phyloP scores from a whole-genome alignment of 2,888 invertebrate genomes.

The Rhodophaea formosa region DNA sequence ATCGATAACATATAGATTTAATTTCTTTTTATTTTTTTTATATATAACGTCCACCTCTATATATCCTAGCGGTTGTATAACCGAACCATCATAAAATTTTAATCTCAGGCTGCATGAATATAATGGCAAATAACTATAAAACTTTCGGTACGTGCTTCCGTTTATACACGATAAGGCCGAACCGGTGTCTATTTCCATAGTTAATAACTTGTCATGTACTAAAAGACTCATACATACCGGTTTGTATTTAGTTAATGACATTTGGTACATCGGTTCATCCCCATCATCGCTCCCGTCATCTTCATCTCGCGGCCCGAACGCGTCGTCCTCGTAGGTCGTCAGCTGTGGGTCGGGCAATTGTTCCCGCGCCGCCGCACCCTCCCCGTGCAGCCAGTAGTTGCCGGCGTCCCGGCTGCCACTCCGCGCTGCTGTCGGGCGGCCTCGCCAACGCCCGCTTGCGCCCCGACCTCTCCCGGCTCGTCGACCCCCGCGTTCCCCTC shows the following conservation, averaged over 20 bases:
- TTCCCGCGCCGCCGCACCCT: neutral
- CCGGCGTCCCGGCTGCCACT: neutral
- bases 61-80: conserved; percentile 19
- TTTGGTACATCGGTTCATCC: conserved; percentile 21
- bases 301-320: neutral
- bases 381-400: conserved; percentile 3
- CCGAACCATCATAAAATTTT: conserved; percentile 17
- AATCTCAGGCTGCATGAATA: neutral
- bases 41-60: conserved; percentile 17
- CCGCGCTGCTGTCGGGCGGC: neutral
- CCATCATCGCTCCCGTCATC: neutral
- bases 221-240: no score
- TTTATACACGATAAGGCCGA: neutral
- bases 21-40: conserved; percentile 18
- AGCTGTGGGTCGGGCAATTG: neutral
- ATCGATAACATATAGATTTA: conserved; percentile 22
- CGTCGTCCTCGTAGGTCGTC: neutral
- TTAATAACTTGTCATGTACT: no score
- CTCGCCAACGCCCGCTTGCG: neutral
- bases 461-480: neutral
- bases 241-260: no score
- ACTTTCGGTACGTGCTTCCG: neutral
- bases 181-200: no score
- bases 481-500: neutral
- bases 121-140: neutral